Evolutionary conservation across 2,888 invertebrate genomes (phyloP), one percentile per base, ranked within the genome.

Genomic region (Acleris cristana): DNA sequence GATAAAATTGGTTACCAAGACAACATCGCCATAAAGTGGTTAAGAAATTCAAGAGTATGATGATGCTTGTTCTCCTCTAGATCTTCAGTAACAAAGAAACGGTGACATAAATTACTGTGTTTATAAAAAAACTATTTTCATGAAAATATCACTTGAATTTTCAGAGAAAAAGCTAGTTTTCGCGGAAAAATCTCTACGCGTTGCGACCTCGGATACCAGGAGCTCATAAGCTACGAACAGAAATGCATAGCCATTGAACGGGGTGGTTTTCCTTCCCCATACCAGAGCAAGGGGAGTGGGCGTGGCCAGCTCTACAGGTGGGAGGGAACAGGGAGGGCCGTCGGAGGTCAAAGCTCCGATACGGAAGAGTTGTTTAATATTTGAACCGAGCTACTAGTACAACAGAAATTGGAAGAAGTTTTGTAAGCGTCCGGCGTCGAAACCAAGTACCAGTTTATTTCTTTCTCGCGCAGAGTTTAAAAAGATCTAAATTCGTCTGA

Each of bases 151-250:
- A 26, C 26, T 26, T 10, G 3, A 14, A 40, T 40, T 40, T 40
- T 40, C 40, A 40, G 40, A 5, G 51, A 52, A 65, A 65, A 65
- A 66, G 51, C 44, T 30, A 12, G 53, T 55, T 71, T 71, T 69
- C 61, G 61, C 62, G 65, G 67, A 71, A 70, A 71, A 70, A 71
- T 71, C 69, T 72, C 72, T 69, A 59, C 70, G 56, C 61, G 59
- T 56, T 48, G 52, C 68, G 63, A 68, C 68, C 62, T 65, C 64
- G 23, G 12, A n/a, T 71, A 72, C 72, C 53, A 72, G 72, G 72
- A 49, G 64, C 10, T 16, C 64, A 72, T 60, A 56, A 60, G 23
- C 14, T 14, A 48, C 40, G 26, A 23, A 55, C 67, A 49, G 53
- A 23, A 40, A 14, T 58, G 52, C 57, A 58, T 4, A 19, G n/a